A percentile compares a stretch with the other conserved stretches of the same genome.
Conservation (phyloP, 2,888 invertebrate species). For the Platycheirus rosarum region DNA sequence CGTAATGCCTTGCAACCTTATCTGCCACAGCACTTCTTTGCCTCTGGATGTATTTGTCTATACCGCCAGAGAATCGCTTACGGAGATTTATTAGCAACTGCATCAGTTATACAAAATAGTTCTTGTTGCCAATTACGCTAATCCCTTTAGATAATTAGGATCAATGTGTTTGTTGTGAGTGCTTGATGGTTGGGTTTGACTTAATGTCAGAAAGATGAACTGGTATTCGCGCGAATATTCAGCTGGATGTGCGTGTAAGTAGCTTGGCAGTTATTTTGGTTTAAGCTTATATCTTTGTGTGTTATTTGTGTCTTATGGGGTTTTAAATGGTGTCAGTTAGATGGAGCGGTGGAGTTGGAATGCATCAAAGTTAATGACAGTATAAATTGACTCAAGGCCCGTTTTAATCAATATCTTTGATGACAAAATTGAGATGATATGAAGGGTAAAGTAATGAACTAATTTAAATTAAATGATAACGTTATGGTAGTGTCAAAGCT, state of each 20-base stretch:
- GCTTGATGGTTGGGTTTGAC: conserved; percentile 36
- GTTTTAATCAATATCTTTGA: not conserved
- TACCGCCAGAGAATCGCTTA: conserved; percentile 9
- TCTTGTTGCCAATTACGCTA: conserved; percentile 68
- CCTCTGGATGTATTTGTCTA: conserved; percentile 46
- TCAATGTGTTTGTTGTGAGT: conserved; percentile 55
- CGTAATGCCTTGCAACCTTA: conserved; percentile 9
- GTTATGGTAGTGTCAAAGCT: no score
- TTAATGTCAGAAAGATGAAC: conserved; percentile 55
- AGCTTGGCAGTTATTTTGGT: not conserved
- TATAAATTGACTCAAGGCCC: not conserved
- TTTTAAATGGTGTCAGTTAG: conserved; percentile 6
- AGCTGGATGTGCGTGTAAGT: not conserved
- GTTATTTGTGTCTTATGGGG: not conserved
- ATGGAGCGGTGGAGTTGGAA: not conserved
- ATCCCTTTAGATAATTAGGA: conserved; percentile 72
- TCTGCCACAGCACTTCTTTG: conserved; percentile 27
- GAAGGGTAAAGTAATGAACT: no score
- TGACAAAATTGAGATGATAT: no score
- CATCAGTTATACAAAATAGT: conserved; percentile 45
- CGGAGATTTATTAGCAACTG: conserved; percentile 64
- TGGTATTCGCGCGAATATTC: not conserved
- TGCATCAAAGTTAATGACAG: not conserved
- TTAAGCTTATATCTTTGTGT: conserved; percentile 4
- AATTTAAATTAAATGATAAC: no score